Conservation (phyloP, 2,797 vertebrate genomes). For the Okamejei kenojei region DNA sequence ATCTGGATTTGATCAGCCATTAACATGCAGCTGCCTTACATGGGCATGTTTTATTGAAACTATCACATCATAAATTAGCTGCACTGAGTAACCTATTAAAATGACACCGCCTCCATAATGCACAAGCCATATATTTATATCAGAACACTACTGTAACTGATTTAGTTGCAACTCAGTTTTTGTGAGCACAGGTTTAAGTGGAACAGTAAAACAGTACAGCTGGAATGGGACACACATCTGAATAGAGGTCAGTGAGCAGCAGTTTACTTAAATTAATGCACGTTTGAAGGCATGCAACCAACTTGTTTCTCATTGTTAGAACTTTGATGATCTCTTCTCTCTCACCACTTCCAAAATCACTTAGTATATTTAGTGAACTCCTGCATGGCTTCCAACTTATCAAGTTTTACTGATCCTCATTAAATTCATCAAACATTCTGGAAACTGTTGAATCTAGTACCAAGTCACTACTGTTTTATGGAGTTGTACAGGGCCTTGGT, state of each 20-base stretch:
- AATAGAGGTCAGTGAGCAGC: background rate
- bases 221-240: background rate
- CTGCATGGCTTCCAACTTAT: background rate
- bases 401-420: background rate
- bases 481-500: no score
- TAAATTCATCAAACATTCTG: background rate
- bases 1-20: constrained; percentile 20
- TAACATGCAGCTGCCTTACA: constrained; percentile 24
- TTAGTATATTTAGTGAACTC: background rate
- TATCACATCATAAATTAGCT: constrained; percentile 32
- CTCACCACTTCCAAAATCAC: background rate
- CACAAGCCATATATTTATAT: background rate
- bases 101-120: constrained; percentile 1
- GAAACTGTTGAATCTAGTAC: background rate
- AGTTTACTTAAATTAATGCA: background rate
- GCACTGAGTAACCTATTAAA: constrained; percentile 26
- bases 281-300: background rate
- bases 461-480: background rate
- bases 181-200: background rate
- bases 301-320: background rate
- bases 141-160: background rate
- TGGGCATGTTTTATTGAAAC: background rate
- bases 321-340: background rate
- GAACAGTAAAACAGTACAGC: background rate
- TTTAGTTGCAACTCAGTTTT: constrained; percentile 1